Base-by-base conservation (phyloP, 1,140 invertebrate species). In the Temnothorax longispinosus region DNA sequence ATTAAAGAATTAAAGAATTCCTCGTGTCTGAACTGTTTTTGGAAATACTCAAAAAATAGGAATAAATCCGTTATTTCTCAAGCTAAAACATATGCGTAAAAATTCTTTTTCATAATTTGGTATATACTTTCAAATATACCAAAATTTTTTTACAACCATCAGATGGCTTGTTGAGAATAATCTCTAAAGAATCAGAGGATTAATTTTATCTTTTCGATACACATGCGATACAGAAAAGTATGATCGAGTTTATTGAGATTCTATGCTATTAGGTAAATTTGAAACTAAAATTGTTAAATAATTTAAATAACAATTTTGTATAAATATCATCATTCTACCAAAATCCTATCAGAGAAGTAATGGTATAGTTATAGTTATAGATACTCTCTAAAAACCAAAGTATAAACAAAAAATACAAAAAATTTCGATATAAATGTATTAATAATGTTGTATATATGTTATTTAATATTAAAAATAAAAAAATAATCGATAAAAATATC, bases 1-100 rank as follows among this genome's bases (percentile, higher is more conserved):
- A 47, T 54, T 69, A 21, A 67, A 67, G 10, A 67, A 67, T 67
- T 54, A 54, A 81, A 67, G 35, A 10, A 81, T 21, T 21, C 13
- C n/a, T 56, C n/a, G 35, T 21, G 38, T 27, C 50, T 13, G 15
- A 67, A 21, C 3, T 41, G 62, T 56, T 69, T 69, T 32, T 27
- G 18, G 18, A 27, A 35, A 38, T 27, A 0, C 8, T 54, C 35
- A 56, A 56, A 81, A 21, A 21, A 81, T 69, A 41, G 35, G 15
- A 54, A 69, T 41, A 13, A 50, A 32, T 3, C 3, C n/a, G n/a
- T 67, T 80, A 41, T 80, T 80, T 38, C 10, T 41, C 44, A 80
- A 67, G 1, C 18, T 81, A 5, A 15, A 38, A 38, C 27, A 65
- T 3, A 18, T n/a, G 47, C 44, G 4, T 11, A 7, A 21, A 13